phyloP scores from a whole-genome alignment of 2,888 invertebrate genomes.

The Gibbula magus region DNA sequence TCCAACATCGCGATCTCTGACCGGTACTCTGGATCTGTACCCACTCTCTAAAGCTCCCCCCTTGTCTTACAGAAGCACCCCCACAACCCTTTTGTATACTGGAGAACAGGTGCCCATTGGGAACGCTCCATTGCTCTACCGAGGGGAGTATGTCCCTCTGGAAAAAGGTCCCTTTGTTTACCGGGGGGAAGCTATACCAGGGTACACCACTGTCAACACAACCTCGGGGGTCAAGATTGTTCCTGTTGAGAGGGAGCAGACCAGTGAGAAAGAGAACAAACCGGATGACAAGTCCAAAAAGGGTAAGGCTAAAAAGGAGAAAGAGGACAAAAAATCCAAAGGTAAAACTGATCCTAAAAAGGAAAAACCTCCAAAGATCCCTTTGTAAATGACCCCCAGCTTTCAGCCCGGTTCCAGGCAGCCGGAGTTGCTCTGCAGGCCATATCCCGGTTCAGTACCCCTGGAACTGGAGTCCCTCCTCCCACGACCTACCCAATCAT shows the following conservation, averaged over 20 bases:
- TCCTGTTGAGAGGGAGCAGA: not conserved
- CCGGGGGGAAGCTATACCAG: not conserved
- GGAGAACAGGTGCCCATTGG: not conserved
- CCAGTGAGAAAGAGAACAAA: slow-evolving; percentile 5
- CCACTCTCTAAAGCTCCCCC: not conserved
- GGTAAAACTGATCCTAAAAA: not conserved
- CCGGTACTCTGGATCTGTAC: not conserved
- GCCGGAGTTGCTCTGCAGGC: slow-evolving; percentile 11
- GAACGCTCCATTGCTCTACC: not conserved
- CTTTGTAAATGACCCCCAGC: not conserved
- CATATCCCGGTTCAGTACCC: not conserved
- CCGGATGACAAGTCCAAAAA: not conserved
- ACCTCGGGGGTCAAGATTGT: not conserved
- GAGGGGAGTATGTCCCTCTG: slow-evolving; percentile 7
- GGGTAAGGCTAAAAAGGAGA: not conserved
- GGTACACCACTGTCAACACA: not conserved
- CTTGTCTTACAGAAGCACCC: not conserved
- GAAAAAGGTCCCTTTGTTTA: not conserved
- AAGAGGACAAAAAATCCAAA: not conserved
- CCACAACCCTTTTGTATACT: not conserved
- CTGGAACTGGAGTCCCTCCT: not conserved
- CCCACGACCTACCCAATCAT: not conserved
- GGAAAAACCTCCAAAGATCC: not conserved
- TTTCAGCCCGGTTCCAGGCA: not conserved
- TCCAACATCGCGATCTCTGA: not conserved